Conservation (phyloP, 1,140 invertebrate genomes). For the Drosophila leontia region DNA sequence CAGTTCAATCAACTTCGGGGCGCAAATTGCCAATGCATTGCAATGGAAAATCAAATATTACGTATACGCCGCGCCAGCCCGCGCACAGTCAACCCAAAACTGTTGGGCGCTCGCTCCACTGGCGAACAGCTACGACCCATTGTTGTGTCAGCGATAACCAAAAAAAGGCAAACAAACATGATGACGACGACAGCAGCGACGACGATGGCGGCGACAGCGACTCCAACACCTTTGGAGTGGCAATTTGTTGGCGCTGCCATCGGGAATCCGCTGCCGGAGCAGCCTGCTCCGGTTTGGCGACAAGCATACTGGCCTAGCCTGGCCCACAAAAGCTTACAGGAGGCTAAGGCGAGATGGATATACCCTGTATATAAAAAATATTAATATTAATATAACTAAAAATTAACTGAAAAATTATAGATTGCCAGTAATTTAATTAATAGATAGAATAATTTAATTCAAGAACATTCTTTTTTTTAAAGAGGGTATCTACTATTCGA, state of each 20-base stretch:
- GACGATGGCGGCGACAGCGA: slow-evolving; percentile 58
- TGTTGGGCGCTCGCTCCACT: not conserved
- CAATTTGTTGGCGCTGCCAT: slow-evolving; percentile 76
- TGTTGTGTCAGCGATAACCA: slow-evolving; percentile 78
- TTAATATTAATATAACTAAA: not conserved
- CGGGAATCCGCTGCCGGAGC: slow-evolving; percentile 24
- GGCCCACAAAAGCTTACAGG: slow-evolving; percentile 19
- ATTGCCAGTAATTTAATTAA: not conserved
- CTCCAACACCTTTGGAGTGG: slow-evolving; percentile 80
- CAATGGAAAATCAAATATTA: slow-evolving; percentile 79
- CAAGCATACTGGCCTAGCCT: slow-evolving; percentile 58
- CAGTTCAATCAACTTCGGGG: slow-evolving; percentile 73
- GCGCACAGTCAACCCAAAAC: slow-evolving; percentile 6
- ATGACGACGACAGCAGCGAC: slow-evolving; percentile 20
- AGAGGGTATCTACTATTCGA: slow-evolving; percentile 12
- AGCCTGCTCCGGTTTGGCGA: slow-evolving; percentile 69
- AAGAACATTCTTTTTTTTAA: too few species aligned
- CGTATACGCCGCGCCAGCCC: slow-evolving; percentile 59
- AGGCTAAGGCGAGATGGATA: slow-evolving; percentile 6
- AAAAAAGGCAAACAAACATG: slow-evolving; percentile 66
- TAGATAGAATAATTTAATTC: too few species aligned
- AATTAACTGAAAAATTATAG: not conserved
- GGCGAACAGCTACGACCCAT: slow-evolving; percentile 58
- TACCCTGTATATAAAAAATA: slow-evolving; percentile 1
- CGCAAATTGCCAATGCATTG: slow-evolving; percentile 63